Conservation (phyloP, 2,113 vertebrate genomes). For the Bungarus multicinctus region DNA sequence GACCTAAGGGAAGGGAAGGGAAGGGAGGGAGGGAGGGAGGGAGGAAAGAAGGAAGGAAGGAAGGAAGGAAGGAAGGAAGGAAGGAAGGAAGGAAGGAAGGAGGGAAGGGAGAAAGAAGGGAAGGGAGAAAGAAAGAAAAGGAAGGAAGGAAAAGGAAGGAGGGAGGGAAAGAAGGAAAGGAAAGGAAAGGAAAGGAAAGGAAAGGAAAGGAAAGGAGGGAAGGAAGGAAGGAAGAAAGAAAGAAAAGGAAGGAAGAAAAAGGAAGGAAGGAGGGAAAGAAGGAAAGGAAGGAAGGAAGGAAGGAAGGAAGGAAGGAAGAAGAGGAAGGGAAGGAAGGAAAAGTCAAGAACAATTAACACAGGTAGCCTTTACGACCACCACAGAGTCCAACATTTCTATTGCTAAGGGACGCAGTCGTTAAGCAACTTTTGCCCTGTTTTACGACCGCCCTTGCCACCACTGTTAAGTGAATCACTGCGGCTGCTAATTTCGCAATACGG, state of each 20-base stretch:
- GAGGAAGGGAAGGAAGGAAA: neutral
- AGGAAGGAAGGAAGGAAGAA: neutral
- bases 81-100: neutral
- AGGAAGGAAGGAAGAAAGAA: too few relatives aligned
- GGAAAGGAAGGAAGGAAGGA: neutral
- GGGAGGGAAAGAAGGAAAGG: neutral
- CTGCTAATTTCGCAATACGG: neutral
- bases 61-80: neutral
- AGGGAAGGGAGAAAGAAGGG: neutral
- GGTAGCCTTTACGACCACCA: neutral
- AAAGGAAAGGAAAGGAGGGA: constrained; percentile 6
- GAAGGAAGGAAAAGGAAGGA: neutral
- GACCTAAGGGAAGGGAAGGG: neutral
- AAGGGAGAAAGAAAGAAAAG: neutral
- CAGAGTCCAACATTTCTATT: neutral
- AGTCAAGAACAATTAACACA: neutral
- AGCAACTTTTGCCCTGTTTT: neutral
- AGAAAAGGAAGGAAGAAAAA: neutral
- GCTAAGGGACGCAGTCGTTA: neutral
- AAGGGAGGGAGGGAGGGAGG: neutral
- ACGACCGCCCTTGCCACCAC: fast-evolving
- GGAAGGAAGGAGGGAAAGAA: neutral
- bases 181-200: too few relatives aligned
- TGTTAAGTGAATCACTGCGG: neutral
- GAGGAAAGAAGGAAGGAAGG: neutral